Conservation (phyloP, 2,888 invertebrate species). For the Lasiommata megera region DNA sequence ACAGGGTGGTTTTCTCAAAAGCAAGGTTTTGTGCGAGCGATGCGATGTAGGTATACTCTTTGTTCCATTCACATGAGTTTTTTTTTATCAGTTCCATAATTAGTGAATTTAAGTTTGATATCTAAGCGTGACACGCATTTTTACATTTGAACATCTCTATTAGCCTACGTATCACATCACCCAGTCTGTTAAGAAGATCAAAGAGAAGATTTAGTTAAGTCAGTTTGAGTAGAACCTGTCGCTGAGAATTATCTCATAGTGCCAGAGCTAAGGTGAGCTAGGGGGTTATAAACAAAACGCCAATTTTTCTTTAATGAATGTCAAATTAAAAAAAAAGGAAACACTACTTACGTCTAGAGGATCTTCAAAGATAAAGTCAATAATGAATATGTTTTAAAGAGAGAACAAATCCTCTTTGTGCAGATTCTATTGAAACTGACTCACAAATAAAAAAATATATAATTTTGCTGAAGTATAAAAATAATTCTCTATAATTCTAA, state of each 20-base stretch:
- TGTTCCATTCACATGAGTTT: too few species aligned
- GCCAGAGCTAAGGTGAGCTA: neutral
- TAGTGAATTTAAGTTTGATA: too few species aligned
- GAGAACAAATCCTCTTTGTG: neutral
- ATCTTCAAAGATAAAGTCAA: too few species aligned
- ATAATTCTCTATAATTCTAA: neutral
- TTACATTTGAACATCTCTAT: neutral
- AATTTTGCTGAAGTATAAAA: neutral
- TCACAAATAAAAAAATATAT: neutral
- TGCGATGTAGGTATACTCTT: too few species aligned
- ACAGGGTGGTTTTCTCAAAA: too few species aligned
- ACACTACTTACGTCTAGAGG: too few species aligned
- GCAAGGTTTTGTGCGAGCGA: too few species aligned
- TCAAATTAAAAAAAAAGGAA: too few species aligned
- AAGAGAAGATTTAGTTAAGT: neutral
- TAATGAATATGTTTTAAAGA: neutral
- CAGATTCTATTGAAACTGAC: neutral
- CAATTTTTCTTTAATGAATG: too few species aligned
- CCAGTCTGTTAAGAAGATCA: constrained; percentile 29
- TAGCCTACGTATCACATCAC: constrained; percentile 28
- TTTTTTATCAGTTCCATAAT: too few species aligned
- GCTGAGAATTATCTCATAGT: neutral
- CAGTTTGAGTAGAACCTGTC: constrained; percentile 13
- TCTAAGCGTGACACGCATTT: neutral
- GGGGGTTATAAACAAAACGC: too few species aligned